These are phyloP conservation scores for Balaeniceps rex DNA, from an alignment of 2,113 vertebrate genomes.

Conservation along the genomic window DNA sequence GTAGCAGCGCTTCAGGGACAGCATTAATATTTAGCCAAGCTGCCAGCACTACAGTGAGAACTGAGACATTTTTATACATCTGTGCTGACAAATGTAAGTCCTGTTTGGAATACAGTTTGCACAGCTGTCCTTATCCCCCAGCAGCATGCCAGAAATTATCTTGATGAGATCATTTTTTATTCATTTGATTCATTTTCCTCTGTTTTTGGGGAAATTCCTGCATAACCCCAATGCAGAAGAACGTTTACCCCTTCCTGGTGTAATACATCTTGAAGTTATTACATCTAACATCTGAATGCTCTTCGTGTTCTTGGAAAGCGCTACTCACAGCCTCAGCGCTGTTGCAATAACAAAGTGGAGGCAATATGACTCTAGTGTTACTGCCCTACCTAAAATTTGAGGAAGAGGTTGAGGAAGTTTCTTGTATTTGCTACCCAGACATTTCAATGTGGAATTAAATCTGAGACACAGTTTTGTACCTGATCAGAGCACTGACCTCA, in stretches of 20 bases:
- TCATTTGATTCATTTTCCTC: not conserved
- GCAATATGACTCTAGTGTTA: not conserved
- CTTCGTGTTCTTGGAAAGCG: not conserved
- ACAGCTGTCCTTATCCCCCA: not conserved
- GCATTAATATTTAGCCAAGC: not conserved
- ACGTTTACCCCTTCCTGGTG: not conserved
- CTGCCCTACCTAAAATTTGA: not conserved
- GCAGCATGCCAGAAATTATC: not conserved
- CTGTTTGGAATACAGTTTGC: not conserved
- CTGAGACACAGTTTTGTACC: not conserved
- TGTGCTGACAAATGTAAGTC: conserved; percentile 17
- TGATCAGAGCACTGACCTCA: not conserved
- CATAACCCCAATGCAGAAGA: not conserved
- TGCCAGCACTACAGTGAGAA: not conserved
- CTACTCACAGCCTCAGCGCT: not conserved
- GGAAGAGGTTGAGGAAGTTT: not conserved
- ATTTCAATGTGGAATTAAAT: not conserved
- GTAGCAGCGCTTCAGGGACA: not conserved
- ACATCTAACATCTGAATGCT: not conserved
- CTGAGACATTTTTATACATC: not conserved
- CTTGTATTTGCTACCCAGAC: not conserved
- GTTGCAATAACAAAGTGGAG: not conserved
- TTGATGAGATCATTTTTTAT: not conserved
- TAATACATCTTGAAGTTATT: not conserved
- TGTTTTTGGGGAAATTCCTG: not conserved